These are phyloP conservation scores for Megalopta genalis DNA, from an alignment of 1,140 invertebrate genomes.

Conservation along the genomic window DNA sequence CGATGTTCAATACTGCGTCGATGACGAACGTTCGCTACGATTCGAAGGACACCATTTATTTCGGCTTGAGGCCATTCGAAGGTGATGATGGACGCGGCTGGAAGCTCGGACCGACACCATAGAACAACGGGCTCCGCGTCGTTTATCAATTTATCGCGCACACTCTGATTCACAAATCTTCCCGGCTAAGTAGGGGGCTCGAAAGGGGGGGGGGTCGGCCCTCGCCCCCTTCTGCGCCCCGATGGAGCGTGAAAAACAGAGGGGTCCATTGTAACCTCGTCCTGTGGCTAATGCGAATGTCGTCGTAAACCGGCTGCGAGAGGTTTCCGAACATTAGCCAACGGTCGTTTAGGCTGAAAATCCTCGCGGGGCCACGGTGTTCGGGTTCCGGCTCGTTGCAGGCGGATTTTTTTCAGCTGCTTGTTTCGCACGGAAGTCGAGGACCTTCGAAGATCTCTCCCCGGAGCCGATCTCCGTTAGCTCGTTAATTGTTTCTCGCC, in stretches of 20 bases:
- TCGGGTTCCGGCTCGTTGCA: slow-evolving; percentile 57
- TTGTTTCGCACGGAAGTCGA: slow-evolving; percentile 60
- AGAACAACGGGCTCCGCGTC: slow-evolving; percentile 21
- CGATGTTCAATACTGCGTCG: no score
- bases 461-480: no score
- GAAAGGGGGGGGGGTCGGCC: slow-evolving; percentile 32
- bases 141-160: slow-evolving; percentile 53
- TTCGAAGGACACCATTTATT: no score
- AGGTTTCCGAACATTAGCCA: slow-evolving; percentile 61
- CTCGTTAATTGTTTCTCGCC: slow-evolving; percentile 12
- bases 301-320: slow-evolving; percentile 59
- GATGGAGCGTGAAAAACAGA: slow-evolving; percentile 68
- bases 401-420: slow-evolving; percentile 64
- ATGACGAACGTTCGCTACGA: no score
- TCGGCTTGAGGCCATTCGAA: no score
- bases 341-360: slow-evolving; percentile 65
- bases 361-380: slow-evolving; percentile 51
- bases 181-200: slow-evolving; percentile 56
- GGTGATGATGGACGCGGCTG: neutral
- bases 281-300: slow-evolving; percentile 70
- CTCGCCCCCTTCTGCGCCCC: slow-evolving; percentile 20
- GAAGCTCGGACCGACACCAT: neutral
- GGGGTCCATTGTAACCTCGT: slow-evolving; percentile 68
- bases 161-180: slow-evolving; percentile 60
- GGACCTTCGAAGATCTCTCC: slow-evolving; percentile 4